Evolutionary conservation across 2,888 invertebrate species (phyloP), one percentile per base, ranked within the genome.

Genomic region (Hydrotaea cyrtoneurina): DNA sequence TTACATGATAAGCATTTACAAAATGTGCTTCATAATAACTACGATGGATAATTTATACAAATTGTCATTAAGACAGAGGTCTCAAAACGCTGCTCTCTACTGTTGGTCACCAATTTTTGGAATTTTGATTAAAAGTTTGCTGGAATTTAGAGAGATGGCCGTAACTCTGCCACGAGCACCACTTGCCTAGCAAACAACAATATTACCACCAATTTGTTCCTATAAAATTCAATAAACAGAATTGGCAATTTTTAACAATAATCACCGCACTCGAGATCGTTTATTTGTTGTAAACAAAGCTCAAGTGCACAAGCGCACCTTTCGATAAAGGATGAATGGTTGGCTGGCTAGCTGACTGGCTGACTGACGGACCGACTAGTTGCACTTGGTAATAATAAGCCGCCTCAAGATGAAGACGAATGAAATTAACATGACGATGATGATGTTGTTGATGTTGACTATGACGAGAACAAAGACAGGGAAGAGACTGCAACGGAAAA

Each of bases 401-500:
- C 3, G 50, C 50, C n/a, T 50, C 39, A 39, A 39, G 7, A 11
- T 1, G 39, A 39, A 39, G 39, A 21, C 5, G 11, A 31, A 8
- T 0, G 7, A 31, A 31, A 31, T 31, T 31, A 31, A 2, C 31
- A 64, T 17, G 19, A 36, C 36, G 66, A 75, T 82, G 74, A 82
- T 78, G 78, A 78, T 66, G 73, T 74, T 82, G 74, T 78, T 78
- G 78, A 78, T 66, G 73, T 74, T 55, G 78, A 59, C 26, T 10
- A 59, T 23, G 15, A 26, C 19, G 71, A 59, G 39, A 10, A 39
- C 10, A 10, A 39, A 1, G 39, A 1, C 8, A 10, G 8, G 8
- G 36, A 36, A 53, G 71, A 62, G 36, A 57, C 66, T 15, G 55
- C 69, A 43, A 50, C 57, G 64, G n/a, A 39, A 50, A 26, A 59